Evolutionary conservation across 1,140 invertebrate genomes (phyloP).

Genomic region (Scaptodrosophila lebanonensis): DNA sequence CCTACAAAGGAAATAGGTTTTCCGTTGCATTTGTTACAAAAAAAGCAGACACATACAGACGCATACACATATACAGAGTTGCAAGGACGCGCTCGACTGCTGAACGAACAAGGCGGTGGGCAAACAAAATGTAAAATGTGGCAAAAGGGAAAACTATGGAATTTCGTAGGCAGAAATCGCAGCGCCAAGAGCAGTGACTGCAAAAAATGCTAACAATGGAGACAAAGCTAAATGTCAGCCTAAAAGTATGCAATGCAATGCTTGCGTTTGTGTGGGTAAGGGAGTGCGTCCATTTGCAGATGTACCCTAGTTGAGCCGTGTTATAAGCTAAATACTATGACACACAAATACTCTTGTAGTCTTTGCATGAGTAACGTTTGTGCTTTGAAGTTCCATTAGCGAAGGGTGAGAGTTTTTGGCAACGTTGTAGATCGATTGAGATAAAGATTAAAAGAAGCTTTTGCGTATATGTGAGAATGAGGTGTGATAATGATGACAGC

Average conservation of each 20-base stretch:
- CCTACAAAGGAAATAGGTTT: constrained; percentile 60
- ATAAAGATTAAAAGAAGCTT: no score
- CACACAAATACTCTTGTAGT: no score
- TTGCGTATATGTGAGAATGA: no score
- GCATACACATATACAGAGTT: neutral
- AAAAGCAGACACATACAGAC: constrained; percentile 13
- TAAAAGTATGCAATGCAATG: constrained; percentile 31
- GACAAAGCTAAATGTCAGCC: constrained; percentile 41
- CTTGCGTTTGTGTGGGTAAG: constrained; percentile 1
- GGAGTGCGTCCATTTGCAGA: constrained; percentile 9
- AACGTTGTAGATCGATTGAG: no score
- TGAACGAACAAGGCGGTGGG: neutral
- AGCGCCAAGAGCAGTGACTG: constrained; percentile 13
- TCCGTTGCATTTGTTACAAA: constrained; percentile 58
- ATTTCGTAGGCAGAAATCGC: constrained; percentile 33
- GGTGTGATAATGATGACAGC: no score
- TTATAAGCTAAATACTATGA: no score
- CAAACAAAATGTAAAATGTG: constrained; percentile 8
- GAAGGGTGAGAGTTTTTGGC: no score
- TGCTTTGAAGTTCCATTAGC: no score
- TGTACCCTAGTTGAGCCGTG: constrained; percentile 31
- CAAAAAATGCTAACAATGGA: constrained; percentile 42
- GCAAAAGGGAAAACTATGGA: constrained; percentile 22
- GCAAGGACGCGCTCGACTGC: constrained; percentile 2
- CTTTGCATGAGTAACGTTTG: no score